These are phyloP conservation scores for Adelges cooleyi DNA, from an alignment of 1,140 invertebrate species.

Conservation along the genomic window DNA sequence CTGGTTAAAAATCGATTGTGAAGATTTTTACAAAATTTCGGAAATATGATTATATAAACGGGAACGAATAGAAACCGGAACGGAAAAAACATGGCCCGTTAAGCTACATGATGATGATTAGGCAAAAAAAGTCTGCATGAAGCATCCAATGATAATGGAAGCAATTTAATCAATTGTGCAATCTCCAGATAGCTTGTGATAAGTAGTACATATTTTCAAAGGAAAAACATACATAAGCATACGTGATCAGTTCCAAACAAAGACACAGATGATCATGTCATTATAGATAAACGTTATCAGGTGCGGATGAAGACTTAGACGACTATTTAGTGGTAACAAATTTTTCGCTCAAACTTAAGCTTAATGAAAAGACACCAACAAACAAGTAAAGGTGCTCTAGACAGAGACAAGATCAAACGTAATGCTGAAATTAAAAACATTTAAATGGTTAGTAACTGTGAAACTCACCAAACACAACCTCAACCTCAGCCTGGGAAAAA, in stretches of 20 bases:
- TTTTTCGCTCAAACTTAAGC: conserved; percentile 2
- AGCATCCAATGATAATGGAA: no score
- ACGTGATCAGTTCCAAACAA: background rate
- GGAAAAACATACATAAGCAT: conserved; percentile 16
- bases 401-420: background rate
- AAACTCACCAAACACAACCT: background rate
- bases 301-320: conserved; percentile 28
- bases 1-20: no score
- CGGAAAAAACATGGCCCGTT: no score
- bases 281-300: conserved; percentile 4
- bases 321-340: conserved; percentile 29
- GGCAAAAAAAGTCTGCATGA: no score
- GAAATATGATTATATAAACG: no score
- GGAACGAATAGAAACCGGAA: no score
- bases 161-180: conserved; percentile 1
- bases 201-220: conserved; percentile 2
- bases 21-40: no score
- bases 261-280: background rate
- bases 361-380: background rate
- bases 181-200: background rate
- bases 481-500: background rate
- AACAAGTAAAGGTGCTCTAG: background rate
- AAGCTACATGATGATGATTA: no score
- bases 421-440: background rate
- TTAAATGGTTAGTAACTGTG: background rate